Conservation (phyloP, 2,797 vertebrate species). For the Tragelaphus eurycerus region DNA sequence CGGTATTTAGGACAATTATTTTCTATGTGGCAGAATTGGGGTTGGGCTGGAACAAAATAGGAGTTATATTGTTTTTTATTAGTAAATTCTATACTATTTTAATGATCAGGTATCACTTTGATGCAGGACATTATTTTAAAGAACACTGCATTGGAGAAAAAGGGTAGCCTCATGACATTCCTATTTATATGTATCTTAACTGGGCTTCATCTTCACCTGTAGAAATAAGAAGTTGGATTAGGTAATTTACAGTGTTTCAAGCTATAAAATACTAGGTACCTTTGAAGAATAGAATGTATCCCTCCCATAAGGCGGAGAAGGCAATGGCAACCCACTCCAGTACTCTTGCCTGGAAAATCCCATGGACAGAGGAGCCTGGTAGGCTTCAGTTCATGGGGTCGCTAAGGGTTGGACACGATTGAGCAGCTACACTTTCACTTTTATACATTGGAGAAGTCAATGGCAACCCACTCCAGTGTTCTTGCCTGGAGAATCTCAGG, state of each 20-base stretch:
- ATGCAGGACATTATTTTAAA: background rate
- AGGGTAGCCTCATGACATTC: background rate
- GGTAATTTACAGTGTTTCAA: background rate
- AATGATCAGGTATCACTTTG: background rate
- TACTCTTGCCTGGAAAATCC: no score
- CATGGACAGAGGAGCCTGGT: no score
- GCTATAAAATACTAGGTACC: background rate
- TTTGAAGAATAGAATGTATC: background rate
- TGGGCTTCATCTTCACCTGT: background rate
- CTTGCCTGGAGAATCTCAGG: no score
- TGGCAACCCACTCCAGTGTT: no score
- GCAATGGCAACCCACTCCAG: no score
- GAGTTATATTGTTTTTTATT: background rate
- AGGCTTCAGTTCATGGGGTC: no score
- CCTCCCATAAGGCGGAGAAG: background rate
- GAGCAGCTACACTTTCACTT: no score
- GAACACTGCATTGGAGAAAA: background rate
- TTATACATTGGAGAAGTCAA: no score
- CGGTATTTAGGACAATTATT: background rate
- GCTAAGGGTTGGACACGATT: no score
- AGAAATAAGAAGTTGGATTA: background rate
- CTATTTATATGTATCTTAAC: background rate
- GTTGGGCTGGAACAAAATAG: background rate
- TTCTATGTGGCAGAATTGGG: background rate
- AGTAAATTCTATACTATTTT: background rate